phyloP scores from a whole-genome alignment of 92 coral and sea anemone species.

The Actinernus sp. region DNA sequence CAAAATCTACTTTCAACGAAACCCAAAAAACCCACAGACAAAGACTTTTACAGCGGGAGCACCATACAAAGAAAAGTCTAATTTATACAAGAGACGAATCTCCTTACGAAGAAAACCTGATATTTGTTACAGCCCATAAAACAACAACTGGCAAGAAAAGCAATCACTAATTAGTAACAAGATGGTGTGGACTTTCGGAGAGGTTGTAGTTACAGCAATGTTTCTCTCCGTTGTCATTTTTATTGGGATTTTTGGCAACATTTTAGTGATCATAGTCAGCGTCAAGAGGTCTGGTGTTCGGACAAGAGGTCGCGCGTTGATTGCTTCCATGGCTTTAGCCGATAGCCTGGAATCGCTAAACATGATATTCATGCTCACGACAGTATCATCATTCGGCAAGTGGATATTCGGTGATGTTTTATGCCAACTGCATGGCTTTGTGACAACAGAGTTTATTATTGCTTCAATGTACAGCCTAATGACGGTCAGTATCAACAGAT shows the following conservation, averaged over 20 bases:
- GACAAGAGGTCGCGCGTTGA: constrained; percentile 48
- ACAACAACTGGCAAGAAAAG: no score
- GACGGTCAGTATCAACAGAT: constrained; percentile 56
- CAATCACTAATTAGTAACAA: no score
- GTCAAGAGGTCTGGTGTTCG: constrained; percentile 43
- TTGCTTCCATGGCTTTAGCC: constrained; percentile 54
- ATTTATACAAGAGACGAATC: no score
- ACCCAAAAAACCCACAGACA: no score
- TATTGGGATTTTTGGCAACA: constrained; percentile 57
- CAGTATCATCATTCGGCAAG: constrained; percentile 25
- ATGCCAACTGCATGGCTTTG: constrained; percentile 52
- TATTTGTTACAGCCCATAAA: no score
- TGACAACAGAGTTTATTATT: constrained; percentile 42
- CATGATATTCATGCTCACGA: constrained; percentile 55
- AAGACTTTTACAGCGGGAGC: no score
- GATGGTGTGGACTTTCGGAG: constrained; percentile 45
- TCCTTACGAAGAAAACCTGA: no score
- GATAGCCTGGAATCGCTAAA: constrained; percentile 55
- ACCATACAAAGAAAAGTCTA: no score
- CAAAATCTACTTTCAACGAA: no score
- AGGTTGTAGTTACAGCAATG: constrained; percentile 22
- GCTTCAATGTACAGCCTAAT: constrained; percentile 53
- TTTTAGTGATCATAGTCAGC: constrained; percentile 58
- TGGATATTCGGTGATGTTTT: constrained; percentile 50
- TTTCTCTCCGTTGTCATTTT: constrained; percentile 30